phyloP scores from a whole-genome alignment of 1,140 invertebrate species.

The Asbolus verrucosus region DNA sequence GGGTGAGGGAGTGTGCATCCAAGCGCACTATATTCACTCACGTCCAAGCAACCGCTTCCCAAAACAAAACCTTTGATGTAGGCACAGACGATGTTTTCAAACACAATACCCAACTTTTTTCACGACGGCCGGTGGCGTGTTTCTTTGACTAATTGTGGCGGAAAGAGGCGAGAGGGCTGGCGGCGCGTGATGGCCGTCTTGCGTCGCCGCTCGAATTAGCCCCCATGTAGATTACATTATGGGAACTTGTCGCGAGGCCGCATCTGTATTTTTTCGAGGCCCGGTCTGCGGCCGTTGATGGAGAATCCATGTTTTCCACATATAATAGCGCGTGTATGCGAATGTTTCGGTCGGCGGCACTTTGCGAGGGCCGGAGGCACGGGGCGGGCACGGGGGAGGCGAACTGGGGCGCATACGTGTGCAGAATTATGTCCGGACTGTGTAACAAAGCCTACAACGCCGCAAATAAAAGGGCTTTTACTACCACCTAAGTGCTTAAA shows the following conservation, averaged over 20 bases:
- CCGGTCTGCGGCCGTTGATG: constrained; percentile 40
- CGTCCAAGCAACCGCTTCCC: not conserved
- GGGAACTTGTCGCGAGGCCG: constrained; percentile 25
- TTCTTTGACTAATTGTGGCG: not conserved
- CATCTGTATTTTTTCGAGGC: constrained; percentile 43
- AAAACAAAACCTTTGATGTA: constrained; percentile 17
- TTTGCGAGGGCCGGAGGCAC: constrained; percentile 40
- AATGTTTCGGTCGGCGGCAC: constrained; percentile 45
- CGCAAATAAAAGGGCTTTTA: constrained; percentile 45
- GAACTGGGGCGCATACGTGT: constrained; percentile 43
- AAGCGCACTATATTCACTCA: not conserved
- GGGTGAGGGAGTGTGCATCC: too few relatives aligned
- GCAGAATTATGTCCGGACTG: constrained; percentile 43
- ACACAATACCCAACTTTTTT: not conserved
- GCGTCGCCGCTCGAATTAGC: constrained; percentile 24
- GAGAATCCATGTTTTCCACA: constrained; percentile 47
- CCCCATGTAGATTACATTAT: constrained; percentile 42
- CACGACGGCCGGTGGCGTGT: not conserved
- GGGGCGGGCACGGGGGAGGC: constrained; percentile 7
- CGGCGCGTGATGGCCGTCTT: not conserved
- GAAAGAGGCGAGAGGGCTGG: not conserved
- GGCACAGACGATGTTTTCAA: not conserved
- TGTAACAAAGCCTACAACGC: constrained; percentile 45
- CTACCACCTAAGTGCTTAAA: constrained; percentile 33
- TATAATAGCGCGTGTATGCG: constrained; percentile 43